Conservation (phyloP, 2,797 vertebrate species). For the Luscinia megarhynchos region DNA sequence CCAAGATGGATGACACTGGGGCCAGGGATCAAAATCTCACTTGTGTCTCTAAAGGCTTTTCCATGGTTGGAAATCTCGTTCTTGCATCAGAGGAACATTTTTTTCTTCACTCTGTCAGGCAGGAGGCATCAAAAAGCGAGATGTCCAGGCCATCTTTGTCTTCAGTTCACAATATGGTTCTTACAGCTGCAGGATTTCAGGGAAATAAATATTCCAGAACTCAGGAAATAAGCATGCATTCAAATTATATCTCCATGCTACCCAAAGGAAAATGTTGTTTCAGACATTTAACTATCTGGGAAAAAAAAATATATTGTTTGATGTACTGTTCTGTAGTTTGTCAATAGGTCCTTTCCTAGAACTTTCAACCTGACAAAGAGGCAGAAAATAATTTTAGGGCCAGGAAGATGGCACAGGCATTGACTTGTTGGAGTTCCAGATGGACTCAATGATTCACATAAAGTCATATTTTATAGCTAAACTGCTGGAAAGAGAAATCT, state of each 20-base stretch:
- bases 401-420: background rate
- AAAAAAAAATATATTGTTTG: background rate
- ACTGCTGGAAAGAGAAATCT: background rate
- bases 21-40: background rate
- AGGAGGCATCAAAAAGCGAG: slow-evolving; percentile 2
- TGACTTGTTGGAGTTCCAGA: background rate
- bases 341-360: background rate
- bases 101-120: background rate
- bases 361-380: slow-evolving; percentile 15
- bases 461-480: background rate
- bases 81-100: background rate
- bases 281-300: background rate
- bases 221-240: background rate
- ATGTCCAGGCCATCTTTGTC: background rate
- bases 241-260: background rate
- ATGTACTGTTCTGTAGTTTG: background rate
- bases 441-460: background rate
- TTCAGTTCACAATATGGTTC: background rate
- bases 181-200: slow-evolving; percentile 3
- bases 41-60: slow-evolving; percentile 12
- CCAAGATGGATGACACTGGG: background rate
- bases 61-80: background rate
- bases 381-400: background rate
- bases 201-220: background rate
- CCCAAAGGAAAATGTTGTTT: background rate